Evolutionary conservation across 2,888 invertebrate genomes (phyloP).

Genomic region (Pherbina coryleti): DNA sequence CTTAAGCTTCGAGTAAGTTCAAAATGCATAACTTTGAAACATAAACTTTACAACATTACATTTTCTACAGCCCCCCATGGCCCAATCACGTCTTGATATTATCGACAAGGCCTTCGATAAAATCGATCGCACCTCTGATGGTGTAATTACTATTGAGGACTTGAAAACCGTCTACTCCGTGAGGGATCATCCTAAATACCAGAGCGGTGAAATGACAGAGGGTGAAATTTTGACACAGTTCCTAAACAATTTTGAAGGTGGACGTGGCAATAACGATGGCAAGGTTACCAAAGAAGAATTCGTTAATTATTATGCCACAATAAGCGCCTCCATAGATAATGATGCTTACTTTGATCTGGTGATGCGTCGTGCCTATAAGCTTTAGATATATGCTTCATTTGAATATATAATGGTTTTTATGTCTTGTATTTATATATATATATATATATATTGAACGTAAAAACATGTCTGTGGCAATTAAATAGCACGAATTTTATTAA

Average conservation of each 20-base stretch:
- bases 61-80: constrained; percentile 83
- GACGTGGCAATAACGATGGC: constrained; percentile 76
- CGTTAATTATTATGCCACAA: constrained; percentile 90
- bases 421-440: too few species aligned
- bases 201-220: constrained; percentile 89
- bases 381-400: constrained; percentile 70
- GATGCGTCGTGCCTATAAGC: constrained; percentile 92
- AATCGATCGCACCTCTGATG: constrained; percentile 89
- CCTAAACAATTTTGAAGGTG: constrained; percentile 86
- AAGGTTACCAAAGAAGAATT: constrained; percentile 92
- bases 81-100: constrained; percentile 78
- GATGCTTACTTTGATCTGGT: constrained; percentile 95
- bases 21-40: background rate
- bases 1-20: constrained; percentile 80
- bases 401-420: too few species aligned
- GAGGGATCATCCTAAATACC: constrained; percentile 83
- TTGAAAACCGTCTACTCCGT: constrained; percentile 84
- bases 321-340: constrained; percentile 94
- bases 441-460: too few species aligned
- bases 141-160: constrained; percentile 82
- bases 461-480: too few species aligned
- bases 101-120: constrained; percentile 87
- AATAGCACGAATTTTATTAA: too few species aligned
- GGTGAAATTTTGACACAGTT: constrained; percentile 84
- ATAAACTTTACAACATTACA: background rate